A percentile compares a stretch with the other conserved stretches of the same genome.
These are phyloP conservation scores for Timema podura DNA, from an alignment of 2,888 invertebrate species.

Conservation along the genomic window DNA sequence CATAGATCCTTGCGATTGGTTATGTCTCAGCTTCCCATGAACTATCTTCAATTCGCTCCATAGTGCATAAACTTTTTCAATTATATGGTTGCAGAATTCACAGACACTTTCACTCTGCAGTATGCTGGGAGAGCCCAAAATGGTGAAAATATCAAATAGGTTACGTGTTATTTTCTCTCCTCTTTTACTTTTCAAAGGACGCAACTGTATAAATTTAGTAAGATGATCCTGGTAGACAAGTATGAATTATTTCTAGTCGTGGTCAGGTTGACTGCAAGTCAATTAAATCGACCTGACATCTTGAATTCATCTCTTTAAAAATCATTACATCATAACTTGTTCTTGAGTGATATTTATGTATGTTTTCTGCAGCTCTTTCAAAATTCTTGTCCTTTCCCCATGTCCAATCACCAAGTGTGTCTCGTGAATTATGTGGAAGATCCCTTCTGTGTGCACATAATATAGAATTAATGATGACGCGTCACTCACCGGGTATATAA, in stretches of 20 bases:
- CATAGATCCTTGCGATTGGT: conserved; percentile 38
- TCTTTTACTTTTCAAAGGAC: conserved; percentile 34
- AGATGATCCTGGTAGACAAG: conserved; percentile 42
- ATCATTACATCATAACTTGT: conserved; percentile 16
- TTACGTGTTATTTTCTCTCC: conserved; percentile 41
- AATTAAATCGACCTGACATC: conserved; percentile 42
- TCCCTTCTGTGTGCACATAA: background rate
- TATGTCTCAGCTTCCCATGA: conserved; percentile 41
- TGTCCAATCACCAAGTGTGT: background rate
- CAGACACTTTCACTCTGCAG: conserved; percentile 40
- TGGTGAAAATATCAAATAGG: conserved; percentile 41
- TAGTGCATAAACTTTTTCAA: conserved; percentile 31
- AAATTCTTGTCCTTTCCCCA: background rate
- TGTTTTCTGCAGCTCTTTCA: background rate
- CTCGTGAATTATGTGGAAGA: background rate
- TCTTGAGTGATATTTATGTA: background rate
- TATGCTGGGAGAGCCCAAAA: conserved; percentile 41
- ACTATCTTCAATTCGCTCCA: conserved; percentile 42
- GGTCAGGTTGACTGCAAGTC: conserved; percentile 41
- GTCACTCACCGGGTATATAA: background rate
- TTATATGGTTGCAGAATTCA: conserved; percentile 36
- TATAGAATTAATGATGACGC: too few species aligned
- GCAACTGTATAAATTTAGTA: conserved; percentile 42
- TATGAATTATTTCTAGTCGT: conserved; percentile 39
- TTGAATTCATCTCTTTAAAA: conserved; percentile 35